Percentiles rank a stretch among this genome's conserved stretches.
phyloP scores from a whole-genome alignment of 2,888 invertebrate species.

The Clostera curtula region DNA sequence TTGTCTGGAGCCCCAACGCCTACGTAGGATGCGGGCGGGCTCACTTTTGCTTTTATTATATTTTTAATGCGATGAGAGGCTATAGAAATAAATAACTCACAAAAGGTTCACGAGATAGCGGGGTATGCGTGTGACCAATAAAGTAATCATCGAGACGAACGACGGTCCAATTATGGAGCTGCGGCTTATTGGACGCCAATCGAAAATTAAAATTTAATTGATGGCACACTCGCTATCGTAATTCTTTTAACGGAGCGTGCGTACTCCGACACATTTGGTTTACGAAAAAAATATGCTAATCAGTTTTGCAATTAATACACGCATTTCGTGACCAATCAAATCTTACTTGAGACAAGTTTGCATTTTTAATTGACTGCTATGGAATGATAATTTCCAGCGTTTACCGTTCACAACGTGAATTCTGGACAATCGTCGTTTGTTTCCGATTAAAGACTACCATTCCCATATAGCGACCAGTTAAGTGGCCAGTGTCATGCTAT shows the following conservation, averaged over 20 bases:
- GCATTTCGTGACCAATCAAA: conserved; percentile 26
- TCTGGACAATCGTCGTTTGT: conserved; percentile 35
- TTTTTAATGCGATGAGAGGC: conserved; percentile 27
- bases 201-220: conserved; percentile 70
- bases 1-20: conserved; percentile 43
- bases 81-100: conserved; percentile 47
- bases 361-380: too few relatives aligned
- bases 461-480: conserved; percentile 46
- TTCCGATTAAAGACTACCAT: conserved; percentile 29
- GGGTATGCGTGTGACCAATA: conserved; percentile 57
- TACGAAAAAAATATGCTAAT: conserved; percentile 61
- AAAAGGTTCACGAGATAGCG: conserved; percentile 36
- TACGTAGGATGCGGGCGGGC: conserved; percentile 30
- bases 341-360: too few relatives aligned
- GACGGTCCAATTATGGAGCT: conserved; percentile 55
- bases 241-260: conserved; percentile 26
- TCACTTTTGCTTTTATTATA: conserved; percentile 11
- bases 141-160: conserved; percentile 64
- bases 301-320: conserved; percentile 53
- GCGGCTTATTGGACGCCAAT: conserved; percentile 52
- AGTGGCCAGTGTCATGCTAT: conserved; percentile 47
- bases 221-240: conserved; percentile 41
- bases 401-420: too few relatives aligned
- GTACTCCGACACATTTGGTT: conserved; percentile 32
- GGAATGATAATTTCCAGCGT: too few relatives aligned